Conservation (phyloP, 2,797 vertebrate genomes). For the Thaleichthys pacificus region DNA sequence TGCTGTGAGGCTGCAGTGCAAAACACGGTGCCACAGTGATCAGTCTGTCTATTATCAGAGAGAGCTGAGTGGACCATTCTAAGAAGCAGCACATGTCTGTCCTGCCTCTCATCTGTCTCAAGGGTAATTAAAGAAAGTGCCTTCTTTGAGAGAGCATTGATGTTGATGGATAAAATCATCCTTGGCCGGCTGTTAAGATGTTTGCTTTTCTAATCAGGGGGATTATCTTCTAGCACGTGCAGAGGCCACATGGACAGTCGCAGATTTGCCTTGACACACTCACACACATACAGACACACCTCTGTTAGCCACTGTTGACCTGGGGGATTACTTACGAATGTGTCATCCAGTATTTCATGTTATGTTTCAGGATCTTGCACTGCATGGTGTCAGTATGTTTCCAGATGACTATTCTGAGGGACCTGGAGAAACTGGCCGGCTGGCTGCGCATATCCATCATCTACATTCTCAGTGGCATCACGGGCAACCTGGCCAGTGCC, state of each 20-base stretch:
- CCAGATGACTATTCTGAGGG: slow-evolving; percentile 97
- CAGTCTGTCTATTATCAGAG: slow-evolving; percentile 26
- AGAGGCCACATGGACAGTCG: not conserved
- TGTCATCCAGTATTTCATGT: not conserved
- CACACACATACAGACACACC: not conserved
- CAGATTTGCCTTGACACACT: not conserved
- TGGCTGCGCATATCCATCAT: slow-evolving; percentile 99
- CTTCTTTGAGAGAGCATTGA: slow-evolving; percentile 44
- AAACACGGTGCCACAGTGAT: not conserved
- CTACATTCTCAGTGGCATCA: slow-evolving; percentile 96
- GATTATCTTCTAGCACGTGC: slow-evolving; percentile 59
- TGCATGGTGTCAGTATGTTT: slow-evolving; percentile 95
- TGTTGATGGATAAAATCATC: slow-evolving; percentile 47
- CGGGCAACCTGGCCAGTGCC: slow-evolving; percentile 94
- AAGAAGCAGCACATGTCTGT: slow-evolving; percentile 44
- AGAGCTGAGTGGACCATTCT: slow-evolving; percentile 40
- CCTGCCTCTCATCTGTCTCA: slow-evolving; percentile 48
- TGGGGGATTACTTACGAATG: too few relatives aligned
- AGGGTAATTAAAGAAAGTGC: slow-evolving; percentile 74
- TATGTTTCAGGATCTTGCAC: slow-evolving; percentile 90
- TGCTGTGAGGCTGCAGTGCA: too few relatives aligned
- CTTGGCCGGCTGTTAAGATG: slow-evolving; percentile 40
- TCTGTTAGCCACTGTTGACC: not conserved
- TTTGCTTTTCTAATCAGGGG: slow-evolving; percentile 40
- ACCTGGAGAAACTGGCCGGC: slow-evolving; percentile 96